phyloP scores from a whole-genome alignment of 2,888 invertebrate genomes.

The Drosophila infuscata region DNA sequence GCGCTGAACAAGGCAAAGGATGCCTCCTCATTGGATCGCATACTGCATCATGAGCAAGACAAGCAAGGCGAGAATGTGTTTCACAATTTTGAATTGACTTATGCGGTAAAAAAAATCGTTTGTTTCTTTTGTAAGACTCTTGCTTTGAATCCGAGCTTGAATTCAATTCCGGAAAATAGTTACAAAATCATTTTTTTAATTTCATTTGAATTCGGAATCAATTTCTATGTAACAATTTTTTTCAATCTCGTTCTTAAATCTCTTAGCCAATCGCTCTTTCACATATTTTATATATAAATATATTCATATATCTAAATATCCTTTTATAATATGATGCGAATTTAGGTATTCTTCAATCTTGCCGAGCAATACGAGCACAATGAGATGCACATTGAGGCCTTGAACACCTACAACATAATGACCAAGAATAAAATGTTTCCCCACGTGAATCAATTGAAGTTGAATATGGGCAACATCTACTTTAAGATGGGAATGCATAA shows the following conservation, averaged over 20 bases:
- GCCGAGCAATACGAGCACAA: slow-evolving; percentile 97
- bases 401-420: slow-evolving; percentile 97
- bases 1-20: slow-evolving; percentile 97
- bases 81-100: slow-evolving; percentile 97
- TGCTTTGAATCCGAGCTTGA: background rate
- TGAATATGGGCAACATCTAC: slow-evolving; percentile 99
- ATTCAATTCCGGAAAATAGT: background rate
- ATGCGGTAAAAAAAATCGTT: slow-evolving; percentile 88
- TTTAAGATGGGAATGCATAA: slow-evolving; percentile 96
- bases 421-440: slow-evolving; percentile 97
- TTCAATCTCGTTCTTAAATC: background rate
- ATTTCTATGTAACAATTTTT: too few relatives aligned
- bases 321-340: background rate
- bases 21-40: slow-evolving; percentile 96
- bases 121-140: background rate
- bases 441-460: slow-evolving; percentile 96
- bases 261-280: background rate
- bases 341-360: slow-evolving; percentile 96
- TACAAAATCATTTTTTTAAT: background rate
- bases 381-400: slow-evolving; percentile 97
- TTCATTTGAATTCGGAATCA: too few relatives aligned
- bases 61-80: slow-evolving; percentile 95
- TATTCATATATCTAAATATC: background rate
- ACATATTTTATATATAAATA: background rate
- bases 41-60: slow-evolving; percentile 95